Percentiles rank a stretch among this genome's conserved stretches.
Conservation (phyloP, 2,888 invertebrate genomes). For the Nemotelus nigrinus region DNA sequence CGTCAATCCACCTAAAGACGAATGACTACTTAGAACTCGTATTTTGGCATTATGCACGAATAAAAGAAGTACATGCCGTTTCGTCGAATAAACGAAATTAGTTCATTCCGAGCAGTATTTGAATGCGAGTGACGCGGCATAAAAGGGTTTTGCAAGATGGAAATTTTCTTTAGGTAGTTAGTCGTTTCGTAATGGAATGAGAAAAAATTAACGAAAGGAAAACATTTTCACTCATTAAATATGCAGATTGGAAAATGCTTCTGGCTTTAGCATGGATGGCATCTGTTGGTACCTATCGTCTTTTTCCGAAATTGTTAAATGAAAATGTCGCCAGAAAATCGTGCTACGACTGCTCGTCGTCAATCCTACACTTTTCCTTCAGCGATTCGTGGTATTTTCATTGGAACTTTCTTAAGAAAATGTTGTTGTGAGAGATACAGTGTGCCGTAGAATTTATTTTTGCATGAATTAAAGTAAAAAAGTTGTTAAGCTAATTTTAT, state of each 20-base stretch:
- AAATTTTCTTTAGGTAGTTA: slow-evolving; percentile 5
- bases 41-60: neutral
- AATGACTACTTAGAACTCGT: neutral
- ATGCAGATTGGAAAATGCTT: slow-evolving; percentile 51
- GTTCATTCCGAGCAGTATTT: slow-evolving; percentile 6
- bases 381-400: neutral
- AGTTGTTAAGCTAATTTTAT: too few relatives aligned
- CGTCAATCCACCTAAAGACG: slow-evolving; percentile 11
- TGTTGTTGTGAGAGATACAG: too few relatives aligned
- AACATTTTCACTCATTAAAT: slow-evolving; percentile 51
- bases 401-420: too few relatives aligned
- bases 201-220: slow-evolving; percentile 50
- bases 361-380: neutral
- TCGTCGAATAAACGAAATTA: slow-evolving; percentile 19
- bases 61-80: slow-evolving; percentile 1
- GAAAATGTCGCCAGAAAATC: slow-evolving; percentile 30
- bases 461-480: too few relatives aligned
- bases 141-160: slow-evolving; percentile 8
- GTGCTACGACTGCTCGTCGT: neutral
- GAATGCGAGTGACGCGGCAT: neutral
- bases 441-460: too few relatives aligned
- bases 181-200: neutral
- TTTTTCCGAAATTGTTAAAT: slow-evolving; percentile 13
- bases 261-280: slow-evolving; percentile 29
- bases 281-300: slow-evolving; percentile 34